phyloP scores from a whole-genome alignment of 2,797 vertebrate genomes.

The Artibeus jamaicensis region DNA sequence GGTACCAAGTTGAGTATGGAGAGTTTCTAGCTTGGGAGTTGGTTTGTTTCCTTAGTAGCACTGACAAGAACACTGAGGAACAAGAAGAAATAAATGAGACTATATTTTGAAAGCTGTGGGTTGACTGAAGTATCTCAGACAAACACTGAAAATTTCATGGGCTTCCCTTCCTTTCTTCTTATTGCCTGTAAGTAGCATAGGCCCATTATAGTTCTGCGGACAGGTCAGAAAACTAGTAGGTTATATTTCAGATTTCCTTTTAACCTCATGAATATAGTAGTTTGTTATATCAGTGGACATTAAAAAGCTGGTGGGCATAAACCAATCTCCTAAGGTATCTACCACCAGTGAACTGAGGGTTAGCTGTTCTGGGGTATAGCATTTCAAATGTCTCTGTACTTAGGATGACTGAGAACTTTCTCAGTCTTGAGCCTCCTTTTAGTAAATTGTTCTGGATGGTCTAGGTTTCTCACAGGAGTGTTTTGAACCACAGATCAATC shows the following conservation, averaged over 20 bases:
- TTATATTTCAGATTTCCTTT: constrained; percentile 25
- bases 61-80: constrained; percentile 1
- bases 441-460: neutral
- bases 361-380: neutral
- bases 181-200: neutral
- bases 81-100: constrained; percentile 22
- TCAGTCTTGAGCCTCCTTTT: neutral
- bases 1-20: constrained; percentile 26
- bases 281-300: constrained; percentile 15
- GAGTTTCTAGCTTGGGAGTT: constrained; percentile 37
- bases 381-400: neutral
- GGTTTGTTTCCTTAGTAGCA: constrained; percentile 32
- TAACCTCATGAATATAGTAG: neutral
- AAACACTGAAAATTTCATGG: constrained; percentile 22
- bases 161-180: neutral
- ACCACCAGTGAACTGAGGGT: neutral
- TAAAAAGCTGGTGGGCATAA: constrained; percentile 10
- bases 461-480: constrained; percentile 24
- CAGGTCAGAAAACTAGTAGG: neutral
- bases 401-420: neutral
- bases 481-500: constrained; percentile 3
- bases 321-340: neutral
- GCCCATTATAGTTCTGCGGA: neutral
- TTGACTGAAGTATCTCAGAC: neutral
- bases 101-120: constrained; percentile 12